phyloP scores from a whole-genome alignment of 2,888 invertebrate species.

The Caenorhabditis sulstoni region DNA sequence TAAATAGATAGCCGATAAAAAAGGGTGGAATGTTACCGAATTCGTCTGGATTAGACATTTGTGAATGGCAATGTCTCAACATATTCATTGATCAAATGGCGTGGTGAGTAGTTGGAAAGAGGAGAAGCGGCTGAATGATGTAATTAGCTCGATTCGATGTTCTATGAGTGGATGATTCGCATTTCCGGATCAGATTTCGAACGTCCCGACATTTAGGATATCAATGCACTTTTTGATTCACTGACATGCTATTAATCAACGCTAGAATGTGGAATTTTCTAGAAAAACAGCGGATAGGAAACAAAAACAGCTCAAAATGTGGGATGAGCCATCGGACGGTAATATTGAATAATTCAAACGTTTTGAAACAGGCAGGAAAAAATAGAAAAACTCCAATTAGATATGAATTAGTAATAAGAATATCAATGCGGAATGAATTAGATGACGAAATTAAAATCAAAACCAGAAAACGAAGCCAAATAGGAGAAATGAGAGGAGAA shows the following conservation, averaged over 20 bases:
- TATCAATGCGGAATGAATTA: neutral
- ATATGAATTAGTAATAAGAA: neutral
- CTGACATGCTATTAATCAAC: no score
- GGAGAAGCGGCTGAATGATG: conserved; percentile 3
- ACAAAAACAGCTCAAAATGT: neutral
- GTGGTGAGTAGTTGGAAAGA: neutral
- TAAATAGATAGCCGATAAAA: conserved; percentile 24
- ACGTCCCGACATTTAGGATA: conserved; percentile 6
- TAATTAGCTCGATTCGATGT: conserved; percentile 21
- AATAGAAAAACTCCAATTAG: no score
- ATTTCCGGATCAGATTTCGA: conserved; percentile 12
- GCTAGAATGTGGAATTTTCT: no score
- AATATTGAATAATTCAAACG: no score
- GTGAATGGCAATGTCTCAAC: conserved; percentile 13
- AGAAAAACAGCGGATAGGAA: no score
- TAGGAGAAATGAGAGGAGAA: neutral
- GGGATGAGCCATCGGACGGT: no score
- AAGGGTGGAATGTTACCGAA: conserved; percentile 30
- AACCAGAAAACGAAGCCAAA: conserved; percentile 29
- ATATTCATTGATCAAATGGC: conserved; percentile 44
- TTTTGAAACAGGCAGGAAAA: no score
- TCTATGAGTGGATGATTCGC: neutral
- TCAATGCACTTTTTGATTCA: no score
- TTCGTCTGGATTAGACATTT: conserved; percentile 57
- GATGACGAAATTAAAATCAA: neutral